Evolutionary conservation across 2,888 invertebrate species (phyloP).

Genomic region (Cephus spinipes): DNA sequence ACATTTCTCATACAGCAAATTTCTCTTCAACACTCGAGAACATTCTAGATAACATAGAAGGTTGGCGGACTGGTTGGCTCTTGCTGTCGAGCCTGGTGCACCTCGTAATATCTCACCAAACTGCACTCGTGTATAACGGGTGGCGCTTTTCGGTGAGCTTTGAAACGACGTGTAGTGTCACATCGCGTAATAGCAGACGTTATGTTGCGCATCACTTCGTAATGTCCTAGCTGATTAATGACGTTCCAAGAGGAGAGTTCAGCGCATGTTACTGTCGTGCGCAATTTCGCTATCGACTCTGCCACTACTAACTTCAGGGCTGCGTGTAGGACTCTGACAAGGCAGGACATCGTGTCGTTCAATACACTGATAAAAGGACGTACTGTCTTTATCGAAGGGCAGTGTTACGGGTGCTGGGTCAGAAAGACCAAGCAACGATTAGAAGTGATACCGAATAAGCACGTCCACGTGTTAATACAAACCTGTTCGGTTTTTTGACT

Average conservation of each 20-base stretch:
- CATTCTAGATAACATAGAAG: neutral
- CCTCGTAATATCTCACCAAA: conserved; percentile 7
- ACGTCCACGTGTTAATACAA: too few relatives aligned
- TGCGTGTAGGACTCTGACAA: neutral
- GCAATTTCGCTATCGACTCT: conserved; percentile 40
- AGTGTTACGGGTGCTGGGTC: too few relatives aligned
- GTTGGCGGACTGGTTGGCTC: neutral
- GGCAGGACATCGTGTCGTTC: neutral
- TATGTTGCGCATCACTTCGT: conserved; percentile 52
- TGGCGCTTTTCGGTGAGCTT: conserved; percentile 38
- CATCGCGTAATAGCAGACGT: conserved; percentile 40
- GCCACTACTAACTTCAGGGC: neutral
- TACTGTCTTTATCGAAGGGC: neutral
- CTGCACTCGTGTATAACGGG: conserved; percentile 22
- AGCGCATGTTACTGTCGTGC: conserved; percentile 52
- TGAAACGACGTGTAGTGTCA: conserved; percentile 46
- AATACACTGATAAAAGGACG: neutral
- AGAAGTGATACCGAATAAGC: too few relatives aligned
- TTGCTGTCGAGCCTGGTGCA: conserved; percentile 10
- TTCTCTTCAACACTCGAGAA: neutral
- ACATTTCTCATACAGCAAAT: neutral
- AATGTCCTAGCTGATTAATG: conserved; percentile 59
- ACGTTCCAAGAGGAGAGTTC: conserved; percentile 51
- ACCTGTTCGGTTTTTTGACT: too few relatives aligned
- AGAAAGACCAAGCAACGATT: too few relatives aligned